phyloP scores from a whole-genome alignment of 1,140 invertebrate species.

The Cepaea nemoralis region DNA sequence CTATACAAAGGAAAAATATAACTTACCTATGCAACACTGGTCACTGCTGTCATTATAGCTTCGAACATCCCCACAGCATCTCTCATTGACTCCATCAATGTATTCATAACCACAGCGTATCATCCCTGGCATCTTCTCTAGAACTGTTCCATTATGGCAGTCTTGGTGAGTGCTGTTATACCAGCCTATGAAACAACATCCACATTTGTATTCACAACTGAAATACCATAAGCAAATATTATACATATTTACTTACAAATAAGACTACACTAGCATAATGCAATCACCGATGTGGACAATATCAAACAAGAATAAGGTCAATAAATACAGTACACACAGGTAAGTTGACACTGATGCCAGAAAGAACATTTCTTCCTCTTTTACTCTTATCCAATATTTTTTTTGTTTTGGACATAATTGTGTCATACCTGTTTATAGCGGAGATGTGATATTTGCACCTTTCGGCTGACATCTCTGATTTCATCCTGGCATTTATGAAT shows the following conservation, averaged over 20 bases:
- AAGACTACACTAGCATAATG: neutral
- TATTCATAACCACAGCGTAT: neutral
- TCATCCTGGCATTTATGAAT: too few species aligned
- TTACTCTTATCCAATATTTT: too few species aligned
- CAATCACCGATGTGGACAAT: neutral
- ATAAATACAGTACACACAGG: too few species aligned
- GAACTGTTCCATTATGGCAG: neutral
- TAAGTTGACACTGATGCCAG: too few species aligned
- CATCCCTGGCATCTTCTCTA: neutral
- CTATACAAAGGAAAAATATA: neutral
- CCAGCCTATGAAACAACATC: neutral
- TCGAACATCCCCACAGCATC: neutral
- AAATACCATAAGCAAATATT: too few species aligned
- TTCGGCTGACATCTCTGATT: too few species aligned
- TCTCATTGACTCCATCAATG: neutral
- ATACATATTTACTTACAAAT: neutral
- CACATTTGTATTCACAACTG: too few species aligned
- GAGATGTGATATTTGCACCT: too few species aligned
- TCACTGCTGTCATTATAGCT: neutral
- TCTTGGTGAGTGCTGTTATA: neutral
- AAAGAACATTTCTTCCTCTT: too few species aligned
- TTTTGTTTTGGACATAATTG: too few species aligned
- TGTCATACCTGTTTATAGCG: too few species aligned
- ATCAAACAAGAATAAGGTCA: neutral
- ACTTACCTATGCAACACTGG: conserved; percentile 1